Percentiles rank a stretch among this genome's conserved stretches.
Conservation (phyloP, 2,113 vertebrate genomes). For the Petrocephalus zakoni region DNA sequence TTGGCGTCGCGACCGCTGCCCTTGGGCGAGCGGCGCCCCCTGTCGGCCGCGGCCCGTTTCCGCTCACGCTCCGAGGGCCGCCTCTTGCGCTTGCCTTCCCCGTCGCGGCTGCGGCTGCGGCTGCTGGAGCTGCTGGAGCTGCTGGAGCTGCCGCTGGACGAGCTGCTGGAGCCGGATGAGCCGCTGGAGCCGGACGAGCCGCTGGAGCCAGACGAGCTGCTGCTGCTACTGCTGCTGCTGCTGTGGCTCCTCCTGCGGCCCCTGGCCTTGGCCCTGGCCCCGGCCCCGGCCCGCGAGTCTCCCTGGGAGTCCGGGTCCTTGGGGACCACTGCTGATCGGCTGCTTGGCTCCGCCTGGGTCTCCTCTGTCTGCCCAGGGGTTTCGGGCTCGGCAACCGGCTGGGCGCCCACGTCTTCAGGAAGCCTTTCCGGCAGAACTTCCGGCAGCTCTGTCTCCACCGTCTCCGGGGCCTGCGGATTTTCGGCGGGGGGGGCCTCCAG, state of each 20-base stretch:
- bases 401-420: neutral
- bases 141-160: conserved; percentile 65
- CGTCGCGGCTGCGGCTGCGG: conserved; percentile 73
- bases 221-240: conserved; percentile 64
- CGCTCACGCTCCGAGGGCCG: conserved; percentile 49
- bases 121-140: conserved; percentile 72
- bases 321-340: conserved; percentile 42
- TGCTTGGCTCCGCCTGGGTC: conserved; percentile 33
- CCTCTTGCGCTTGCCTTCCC: conserved; percentile 73
- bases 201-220: conserved; percentile 55
- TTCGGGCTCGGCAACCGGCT: conserved; percentile 30
- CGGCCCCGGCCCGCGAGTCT: neutral
- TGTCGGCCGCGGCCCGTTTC: conserved; percentile 73
- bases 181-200: conserved; percentile 51
- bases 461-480: neutral
- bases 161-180: conserved; percentile 55
- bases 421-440: conserved; percentile 39
- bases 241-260: conserved; percentile 65
- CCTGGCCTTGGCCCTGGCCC: conserved; percentile 42
- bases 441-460: conserved; percentile 32
- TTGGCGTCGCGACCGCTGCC: conserved; percentile 75
- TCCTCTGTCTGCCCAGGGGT: neutral
- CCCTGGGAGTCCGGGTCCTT: conserved; percentile 23
- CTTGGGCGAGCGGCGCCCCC: conserved; percentile 77
- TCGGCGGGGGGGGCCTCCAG: conserved; percentile 51